A percentile compares a stretch with the other conserved stretches of the same genome.
Conservation (phyloP, 2,888 invertebrate species). For the Epirrhoe tristata region DNA sequence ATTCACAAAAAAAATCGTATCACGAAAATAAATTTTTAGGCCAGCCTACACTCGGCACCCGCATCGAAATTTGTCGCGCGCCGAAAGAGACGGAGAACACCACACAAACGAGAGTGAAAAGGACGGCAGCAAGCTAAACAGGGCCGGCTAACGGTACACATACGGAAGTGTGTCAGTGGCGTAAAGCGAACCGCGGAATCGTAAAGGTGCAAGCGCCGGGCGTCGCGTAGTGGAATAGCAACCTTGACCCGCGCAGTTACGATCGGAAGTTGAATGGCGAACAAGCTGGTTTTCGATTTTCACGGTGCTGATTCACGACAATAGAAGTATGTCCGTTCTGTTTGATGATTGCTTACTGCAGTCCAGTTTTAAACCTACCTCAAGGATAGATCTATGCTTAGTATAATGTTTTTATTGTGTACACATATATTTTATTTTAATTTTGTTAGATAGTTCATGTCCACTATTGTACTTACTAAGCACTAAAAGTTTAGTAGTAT, state of each 20-base stretch:
- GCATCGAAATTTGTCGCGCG: conserved; percentile 83
- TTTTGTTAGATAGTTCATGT: not conserved
- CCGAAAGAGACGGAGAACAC: conserved; percentile 67
- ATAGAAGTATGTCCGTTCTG: conserved; percentile 74
- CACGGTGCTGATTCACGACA: conserved; percentile 82
- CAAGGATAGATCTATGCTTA: conserved; percentile 59
- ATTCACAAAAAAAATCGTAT: conserved; percentile 75
- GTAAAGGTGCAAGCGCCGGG: conserved; percentile 66
- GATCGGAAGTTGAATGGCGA: conserved; percentile 58
- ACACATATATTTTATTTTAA: not conserved
- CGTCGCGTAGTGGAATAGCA: conserved; percentile 58
- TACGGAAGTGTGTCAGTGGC: conserved; percentile 85
- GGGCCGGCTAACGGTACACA: conserved; percentile 83
- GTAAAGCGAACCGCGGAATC: conserved; percentile 64
- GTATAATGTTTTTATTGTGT: conserved; percentile 1
- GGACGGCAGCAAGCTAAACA: conserved; percentile 72
- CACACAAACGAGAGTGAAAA: conserved; percentile 78
- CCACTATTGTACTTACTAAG: not conserved
- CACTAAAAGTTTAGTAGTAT: not conserved
- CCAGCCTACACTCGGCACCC: conserved; percentile 80
- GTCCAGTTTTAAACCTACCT: conserved; percentile 79
- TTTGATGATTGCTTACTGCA: conserved; percentile 67
- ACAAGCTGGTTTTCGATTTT: conserved; percentile 79
- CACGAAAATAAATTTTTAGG: conserved; percentile 81
- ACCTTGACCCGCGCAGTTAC: conserved; percentile 71